Evolutionary conservation across 2,888 invertebrate genomes (phyloP).

Genomic region (Drosophila hamatofila): DNA sequence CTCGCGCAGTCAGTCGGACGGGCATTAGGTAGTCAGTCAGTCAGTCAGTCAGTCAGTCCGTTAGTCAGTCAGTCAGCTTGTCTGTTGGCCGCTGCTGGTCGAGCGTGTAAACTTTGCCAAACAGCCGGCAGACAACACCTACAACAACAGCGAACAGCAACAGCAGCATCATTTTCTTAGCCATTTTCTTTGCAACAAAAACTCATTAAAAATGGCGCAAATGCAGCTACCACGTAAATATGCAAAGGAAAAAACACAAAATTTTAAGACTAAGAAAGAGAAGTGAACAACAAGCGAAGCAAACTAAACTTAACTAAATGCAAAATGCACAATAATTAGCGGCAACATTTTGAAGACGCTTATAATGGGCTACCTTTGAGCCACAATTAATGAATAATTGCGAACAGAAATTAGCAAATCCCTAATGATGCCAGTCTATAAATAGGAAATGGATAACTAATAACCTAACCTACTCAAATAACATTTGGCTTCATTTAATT

Average conservation of each 20-base stretch:
- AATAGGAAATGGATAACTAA: background rate
- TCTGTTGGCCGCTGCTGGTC: slow-evolving; percentile 51
- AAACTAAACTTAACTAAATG: slow-evolving; percentile 40
- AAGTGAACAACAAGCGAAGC: slow-evolving; percentile 15
- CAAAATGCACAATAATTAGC: slow-evolving; percentile 74
- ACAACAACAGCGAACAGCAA: slow-evolving; percentile 9
- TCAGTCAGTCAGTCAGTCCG: slow-evolving; percentile 37
- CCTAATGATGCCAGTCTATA: background rate
- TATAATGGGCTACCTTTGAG: slow-evolving; percentile 30
- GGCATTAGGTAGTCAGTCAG: slow-evolving; percentile 23
- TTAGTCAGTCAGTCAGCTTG: slow-evolving; percentile 40
- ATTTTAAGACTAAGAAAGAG: background rate
- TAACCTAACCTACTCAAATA: background rate
- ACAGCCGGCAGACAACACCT: slow-evolving; percentile 47
- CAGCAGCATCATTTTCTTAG: slow-evolving; percentile 19
- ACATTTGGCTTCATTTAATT: background rate
- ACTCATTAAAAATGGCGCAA: slow-evolving; percentile 75
- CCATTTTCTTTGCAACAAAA: slow-evolving; percentile 56
- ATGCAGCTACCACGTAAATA: slow-evolving; percentile 69
- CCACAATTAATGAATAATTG: slow-evolving; percentile 14
- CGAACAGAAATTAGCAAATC: background rate
- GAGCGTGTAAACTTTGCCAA: slow-evolving; percentile 62
- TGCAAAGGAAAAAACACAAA: slow-evolving; percentile 17
- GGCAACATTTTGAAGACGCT: slow-evolving; percentile 55
- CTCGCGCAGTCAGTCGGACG: slow-evolving; percentile 31